Percentiles rank a stretch among this genome's conserved stretches.
Conservation (phyloP, 2,113 vertebrate species). For the Larimichthys polyactis region DNA sequence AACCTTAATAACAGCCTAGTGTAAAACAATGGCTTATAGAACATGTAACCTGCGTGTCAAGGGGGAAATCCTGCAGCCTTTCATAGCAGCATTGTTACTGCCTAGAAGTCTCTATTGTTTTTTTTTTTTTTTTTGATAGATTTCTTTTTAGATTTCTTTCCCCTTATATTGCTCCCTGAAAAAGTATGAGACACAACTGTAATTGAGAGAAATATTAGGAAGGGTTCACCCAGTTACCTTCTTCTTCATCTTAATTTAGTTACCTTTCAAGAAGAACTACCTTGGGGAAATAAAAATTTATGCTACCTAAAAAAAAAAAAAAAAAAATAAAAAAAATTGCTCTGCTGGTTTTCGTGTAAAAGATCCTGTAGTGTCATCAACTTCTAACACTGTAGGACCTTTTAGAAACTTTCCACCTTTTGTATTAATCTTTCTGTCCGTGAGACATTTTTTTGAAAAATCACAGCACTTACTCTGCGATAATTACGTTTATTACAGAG, state of each 20-base stretch:
- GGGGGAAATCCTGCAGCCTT: conserved; percentile 14
- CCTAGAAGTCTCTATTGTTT: conserved; percentile 20
- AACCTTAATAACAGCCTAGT: conserved; percentile 39
- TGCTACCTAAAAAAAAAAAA: conserved; percentile 36
- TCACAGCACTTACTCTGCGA: not conserved
- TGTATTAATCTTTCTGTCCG: conserved; percentile 7
- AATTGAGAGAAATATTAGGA: conserved; percentile 64
- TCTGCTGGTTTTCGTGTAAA: conserved; percentile 31
- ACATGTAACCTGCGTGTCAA: conserved; percentile 12
- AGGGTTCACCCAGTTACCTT: conserved; percentile 46
- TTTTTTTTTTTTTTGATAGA: not conserved
- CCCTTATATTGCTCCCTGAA: conserved; percentile 1
- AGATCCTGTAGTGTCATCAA: conserved; percentile 45
- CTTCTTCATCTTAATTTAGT: conserved; percentile 65
- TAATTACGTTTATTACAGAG: not conserved
- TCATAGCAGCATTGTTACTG: conserved; percentile 14
- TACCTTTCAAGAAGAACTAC: conserved; percentile 54
- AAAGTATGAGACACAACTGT: conserved; percentile 29
- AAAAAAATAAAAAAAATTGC: conserved; percentile 35
- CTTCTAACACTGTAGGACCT: conserved; percentile 17
- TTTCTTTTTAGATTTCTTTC: not conserved
- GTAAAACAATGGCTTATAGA: conserved; percentile 26
- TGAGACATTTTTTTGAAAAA: not conserved
- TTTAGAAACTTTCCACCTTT: conserved; percentile 18
- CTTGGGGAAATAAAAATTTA: conserved; percentile 67